Evolutionary conservation across 2,888 invertebrate species (phyloP), one percentile per base, ranked within the genome.

Genomic region (Pyrgus malvae): DNA sequence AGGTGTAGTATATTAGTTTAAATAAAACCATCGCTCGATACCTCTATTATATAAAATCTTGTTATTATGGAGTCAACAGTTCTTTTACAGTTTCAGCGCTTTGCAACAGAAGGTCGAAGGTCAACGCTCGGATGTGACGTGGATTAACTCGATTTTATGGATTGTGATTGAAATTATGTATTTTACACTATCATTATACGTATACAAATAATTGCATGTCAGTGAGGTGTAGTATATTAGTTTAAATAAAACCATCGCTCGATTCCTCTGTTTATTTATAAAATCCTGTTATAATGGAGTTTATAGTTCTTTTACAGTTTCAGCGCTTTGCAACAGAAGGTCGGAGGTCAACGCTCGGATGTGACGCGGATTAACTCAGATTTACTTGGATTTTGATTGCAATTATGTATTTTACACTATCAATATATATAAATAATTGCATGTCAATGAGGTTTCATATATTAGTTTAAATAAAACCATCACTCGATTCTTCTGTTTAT

Each of bases 31-130:
- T n/a, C n/a, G n/a, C n/a, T n/a, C n/a, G n/a, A n/a, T n/a, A n/a
- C n/a, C n/a, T n/a, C n/a, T n/a, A n/a, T n/a, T n/a, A n/a, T n/a
- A n/a, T n/a, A n/a, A n/a, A n/a, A n/a, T n/a, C n/a, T n/a, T n/a
- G n/a, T n/a, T n/a, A n/a, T n/a, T n/a, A n/a, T n/a, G n/a, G n/a
- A n/a, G n/a, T n/a, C n/a, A n/a, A n/a, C 12, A 11, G n/a, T n/a
- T 31, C 33, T 33, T 45, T 45, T 45, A 9, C 11, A 31, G 11
- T 45, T 33, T 45, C 31, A 21, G 31, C 14, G 19, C 21, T 14
- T 40, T 11, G 16, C 46, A 16, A n/a, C 12, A 8, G 72, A 72
- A 73, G 74, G 74, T 73, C 53, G 65, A 51, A 56, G 74, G 64
- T 67, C 66, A 63, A 63, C 38, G 74, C 16, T 61, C 72, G 33